Evolutionary conservation across 2,888 invertebrate genomes (phyloP).

Genomic region (Epinotia nisella): DNA sequence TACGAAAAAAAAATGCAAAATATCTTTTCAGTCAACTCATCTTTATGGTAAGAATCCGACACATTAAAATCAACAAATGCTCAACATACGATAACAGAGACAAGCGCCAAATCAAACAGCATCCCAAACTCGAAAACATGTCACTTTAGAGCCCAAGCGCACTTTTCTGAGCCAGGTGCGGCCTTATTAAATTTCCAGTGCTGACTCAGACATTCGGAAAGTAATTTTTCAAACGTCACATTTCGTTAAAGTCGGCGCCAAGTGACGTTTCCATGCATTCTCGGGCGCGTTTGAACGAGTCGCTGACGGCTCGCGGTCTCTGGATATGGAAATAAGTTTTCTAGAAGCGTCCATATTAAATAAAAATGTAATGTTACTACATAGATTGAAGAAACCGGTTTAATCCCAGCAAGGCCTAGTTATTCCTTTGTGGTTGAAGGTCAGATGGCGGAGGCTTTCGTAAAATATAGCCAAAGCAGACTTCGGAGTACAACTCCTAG

Average conservation of each 20-base stretch:
- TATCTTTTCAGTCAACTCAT: too few species aligned
- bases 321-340: neutral
- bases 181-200: constrained; percentile 12
- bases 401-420: too few species aligned
- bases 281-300: constrained; percentile 13
- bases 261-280: constrained; percentile 40
- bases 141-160: neutral
- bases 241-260: constrained; percentile 23
- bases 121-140: neutral
- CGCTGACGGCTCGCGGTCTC: constrained; percentile 19
- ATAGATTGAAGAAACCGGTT: neutral
- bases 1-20: too few species aligned
- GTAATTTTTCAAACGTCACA: constrained; percentile 38
- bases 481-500: too few species aligned
- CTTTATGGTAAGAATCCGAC: too few species aligned
- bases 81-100: neutral
- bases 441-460: too few species aligned
- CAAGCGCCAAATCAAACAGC: neutral
- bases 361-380: neutral
- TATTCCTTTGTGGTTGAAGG: too few species aligned
- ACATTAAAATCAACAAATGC: too few species aligned
- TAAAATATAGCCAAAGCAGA: too few species aligned
- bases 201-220: constrained; percentile 20
- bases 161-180: constrained; percentile 12
- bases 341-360: neutral